A percentile compares a stretch with the other conserved stretches of the same genome.
phyloP scores from a whole-genome alignment of 2,797 vertebrate species.

The Pipistrellus pipistrellus region DNA sequence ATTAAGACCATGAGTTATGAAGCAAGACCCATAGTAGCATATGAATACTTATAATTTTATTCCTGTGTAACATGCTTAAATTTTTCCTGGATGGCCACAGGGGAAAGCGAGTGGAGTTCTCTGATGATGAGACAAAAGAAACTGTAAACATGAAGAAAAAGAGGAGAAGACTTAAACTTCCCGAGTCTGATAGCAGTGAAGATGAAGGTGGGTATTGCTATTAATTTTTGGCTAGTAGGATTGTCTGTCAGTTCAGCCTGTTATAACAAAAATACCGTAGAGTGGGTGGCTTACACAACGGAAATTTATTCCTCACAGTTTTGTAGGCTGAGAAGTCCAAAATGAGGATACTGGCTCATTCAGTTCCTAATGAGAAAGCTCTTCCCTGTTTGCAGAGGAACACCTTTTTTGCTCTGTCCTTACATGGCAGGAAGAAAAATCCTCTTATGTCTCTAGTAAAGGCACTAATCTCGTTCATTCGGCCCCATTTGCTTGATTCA shows the following conservation, averaged over 20 bases:
- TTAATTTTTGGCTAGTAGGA: conserved; percentile 25
- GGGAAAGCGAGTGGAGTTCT: conserved; percentile 89
- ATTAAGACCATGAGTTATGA: conserved; percentile 37
- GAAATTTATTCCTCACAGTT: background rate
- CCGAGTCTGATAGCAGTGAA: conserved; percentile 94
- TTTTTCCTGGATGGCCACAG: conserved; percentile 86
- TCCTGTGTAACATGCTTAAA: conserved; percentile 39
- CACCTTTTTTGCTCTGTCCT: background rate
- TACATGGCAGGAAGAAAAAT: background rate
- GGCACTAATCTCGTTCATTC: background rate
- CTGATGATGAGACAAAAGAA: conserved; percentile 92
- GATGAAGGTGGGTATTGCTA: conserved; percentile 92
- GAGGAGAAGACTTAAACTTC: conserved; percentile 94
- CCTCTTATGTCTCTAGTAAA: background rate
- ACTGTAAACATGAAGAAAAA: conserved; percentile 91
- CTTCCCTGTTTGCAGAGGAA: background rate
- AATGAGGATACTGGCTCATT: background rate
- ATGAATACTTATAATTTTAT: conserved; percentile 19
- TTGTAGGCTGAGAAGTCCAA: background rate
- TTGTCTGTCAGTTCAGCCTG: background rate
- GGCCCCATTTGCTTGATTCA: background rate
- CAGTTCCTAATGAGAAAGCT: background rate
- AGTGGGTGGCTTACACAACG: background rate
- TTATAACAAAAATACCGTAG: background rate
- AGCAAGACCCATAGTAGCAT: background rate